Base-by-base conservation (phyloP, 2,113 vertebrate species). In the Arothron firmamentum region DNA sequence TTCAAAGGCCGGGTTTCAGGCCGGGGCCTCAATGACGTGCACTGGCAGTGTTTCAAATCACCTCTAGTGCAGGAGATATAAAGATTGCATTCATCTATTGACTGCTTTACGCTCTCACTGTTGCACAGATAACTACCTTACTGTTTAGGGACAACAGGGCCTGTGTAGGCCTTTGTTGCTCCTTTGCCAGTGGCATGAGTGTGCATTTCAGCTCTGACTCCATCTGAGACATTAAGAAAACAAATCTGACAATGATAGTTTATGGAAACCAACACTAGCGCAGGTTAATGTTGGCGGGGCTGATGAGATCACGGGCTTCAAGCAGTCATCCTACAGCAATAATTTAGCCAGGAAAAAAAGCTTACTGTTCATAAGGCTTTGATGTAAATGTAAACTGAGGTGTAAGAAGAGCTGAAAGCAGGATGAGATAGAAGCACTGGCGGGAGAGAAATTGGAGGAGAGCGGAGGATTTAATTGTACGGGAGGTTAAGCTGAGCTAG, bases 71-170 rank as follows among this genome's bases (percentile, higher is more conserved):
- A 75, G 82, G 49, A 79, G 87, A 87, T 85, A 85, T 82, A 87
- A 88, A 83, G 87, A 90, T 87, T 85, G 81, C 75, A 87, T 90
- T 88, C 87, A 87, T 90, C 80, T 73, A 67, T 80, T 78, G 77
- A 84, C 80, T 77, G 85, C 79, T 86, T 87, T 86, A 77, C 81
- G 82, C 86, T 87, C 79, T 75, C 77, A 71, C 75, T 85, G 84
- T 78, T 74, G 77, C 80, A 70, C 78, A 80, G 81, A 82, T 80
- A 87, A 85, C 84, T 77, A 87, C 86, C 80, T 84, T 80, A 85
- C 85, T 82, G 87, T 87, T 81, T 71, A 59, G 11, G 79, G 70
- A 89, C 85, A 87, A 88, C 82, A 80, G 72, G 74, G 71, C 65
- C 85, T 79, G 83, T 88, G 86, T 88, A 70, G 72, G 78, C 79